phyloP scores from a whole-genome alignment of 2,113 vertebrate species.

The Ranitomeya imitator region DNA sequence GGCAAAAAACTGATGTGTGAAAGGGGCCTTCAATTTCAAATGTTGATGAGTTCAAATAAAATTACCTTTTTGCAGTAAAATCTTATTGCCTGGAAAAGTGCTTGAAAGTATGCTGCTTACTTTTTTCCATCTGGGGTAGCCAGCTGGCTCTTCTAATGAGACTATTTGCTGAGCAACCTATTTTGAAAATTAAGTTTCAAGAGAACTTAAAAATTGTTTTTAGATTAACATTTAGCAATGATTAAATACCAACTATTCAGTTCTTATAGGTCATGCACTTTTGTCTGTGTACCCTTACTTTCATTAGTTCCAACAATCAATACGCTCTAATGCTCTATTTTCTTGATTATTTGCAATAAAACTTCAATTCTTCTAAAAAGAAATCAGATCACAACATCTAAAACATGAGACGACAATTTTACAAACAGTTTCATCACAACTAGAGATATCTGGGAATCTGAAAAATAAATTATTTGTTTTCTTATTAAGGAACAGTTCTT shows the following conservation, averaged over 20 bases:
- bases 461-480: background rate
- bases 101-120: too few relatives aligned
- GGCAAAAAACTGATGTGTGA: too few relatives aligned
- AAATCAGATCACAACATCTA: background rate
- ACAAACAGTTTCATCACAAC: background rate
- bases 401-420: background rate
- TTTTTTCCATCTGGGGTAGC: too few relatives aligned
- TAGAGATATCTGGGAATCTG: background rate
- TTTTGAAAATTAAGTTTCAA: background rate
- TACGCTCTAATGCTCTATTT: background rate
- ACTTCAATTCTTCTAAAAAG: background rate
- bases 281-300: background rate
- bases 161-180: too few relatives aligned
- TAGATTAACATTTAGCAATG: background rate
- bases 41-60: too few relatives aligned
- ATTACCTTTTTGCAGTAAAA: too few relatives aligned
- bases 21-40: too few relatives aligned
- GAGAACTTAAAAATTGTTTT: background rate
- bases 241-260: background rate
- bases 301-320: background rate
- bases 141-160: too few relatives aligned
- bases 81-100: too few relatives aligned
- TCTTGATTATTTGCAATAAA: background rate
- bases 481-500: background rate
- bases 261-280: background rate